These are phyloP conservation scores for Sinotaia quadrata DNA, from an alignment of 2,888 invertebrate genomes.

Conservation along the genomic window DNA sequence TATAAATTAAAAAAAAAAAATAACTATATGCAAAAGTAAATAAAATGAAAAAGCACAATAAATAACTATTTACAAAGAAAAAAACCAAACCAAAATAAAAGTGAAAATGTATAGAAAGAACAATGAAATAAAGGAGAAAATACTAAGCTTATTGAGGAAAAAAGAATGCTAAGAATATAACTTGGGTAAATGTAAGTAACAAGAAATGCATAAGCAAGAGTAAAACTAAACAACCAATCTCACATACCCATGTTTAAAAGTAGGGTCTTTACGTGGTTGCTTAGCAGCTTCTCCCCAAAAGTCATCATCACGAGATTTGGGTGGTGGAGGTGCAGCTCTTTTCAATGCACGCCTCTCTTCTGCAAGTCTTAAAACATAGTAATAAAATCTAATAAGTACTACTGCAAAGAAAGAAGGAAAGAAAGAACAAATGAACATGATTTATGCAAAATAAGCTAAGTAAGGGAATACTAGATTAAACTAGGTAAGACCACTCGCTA, in stretches of 20 bases:
- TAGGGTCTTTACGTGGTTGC: conserved; percentile 25
- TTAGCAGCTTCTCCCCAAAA: conserved; percentile 28
- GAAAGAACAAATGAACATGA: no score
- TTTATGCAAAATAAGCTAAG: no score
- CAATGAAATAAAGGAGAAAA: not conserved
- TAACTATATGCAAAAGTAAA: no score
- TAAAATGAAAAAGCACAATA: no score
- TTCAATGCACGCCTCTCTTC: conserved; percentile 55
- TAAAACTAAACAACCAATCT: not conserved
- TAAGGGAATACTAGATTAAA: no score
- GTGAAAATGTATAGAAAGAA: not conserved
- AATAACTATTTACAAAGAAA: no score
- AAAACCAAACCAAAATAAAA: not conserved
- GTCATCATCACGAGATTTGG: conserved; percentile 39
- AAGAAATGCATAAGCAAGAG: not conserved
- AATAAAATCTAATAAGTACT: not conserved
- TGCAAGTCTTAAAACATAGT: conserved; percentile 41
- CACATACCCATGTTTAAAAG: conserved; percentile 17
- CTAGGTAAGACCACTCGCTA: no score
- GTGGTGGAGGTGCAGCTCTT: conserved; percentile 47
- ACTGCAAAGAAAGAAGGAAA: no score
- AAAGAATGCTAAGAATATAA: not conserved
- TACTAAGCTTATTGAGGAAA: not conserved
- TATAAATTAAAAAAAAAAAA: no score
- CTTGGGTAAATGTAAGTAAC: not conserved